Percentiles rank a stretch among this genome's conserved stretches.
These are phyloP conservation scores for Ovis aries DNA, from an alignment of 2,113 vertebrate genomes.

Conservation along the genomic window DNA sequence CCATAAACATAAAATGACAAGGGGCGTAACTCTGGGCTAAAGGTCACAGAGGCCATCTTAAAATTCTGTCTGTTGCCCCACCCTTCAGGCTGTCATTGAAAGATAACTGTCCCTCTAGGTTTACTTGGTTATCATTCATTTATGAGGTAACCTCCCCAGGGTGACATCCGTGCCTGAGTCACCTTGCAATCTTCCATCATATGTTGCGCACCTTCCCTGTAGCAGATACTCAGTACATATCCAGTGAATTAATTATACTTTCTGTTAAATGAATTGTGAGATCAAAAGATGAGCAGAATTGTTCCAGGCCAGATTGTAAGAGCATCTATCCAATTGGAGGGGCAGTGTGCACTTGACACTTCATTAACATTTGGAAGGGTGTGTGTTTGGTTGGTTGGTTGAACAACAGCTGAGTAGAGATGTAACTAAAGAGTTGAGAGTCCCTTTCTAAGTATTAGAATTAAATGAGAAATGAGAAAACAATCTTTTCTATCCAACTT, in stretches of 20 bases:
- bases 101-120: background rate
- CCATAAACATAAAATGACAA: background rate
- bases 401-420: background rate
- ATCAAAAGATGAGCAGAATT: background rate
- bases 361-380: background rate
- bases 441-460: background rate
- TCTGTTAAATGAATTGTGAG: constrained; percentile 7
- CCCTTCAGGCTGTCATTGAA: background rate
- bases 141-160: background rate
- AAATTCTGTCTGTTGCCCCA: background rate
- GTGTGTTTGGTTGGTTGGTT: background rate
- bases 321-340: background rate
- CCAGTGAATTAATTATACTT: background rate
- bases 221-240: background rate
- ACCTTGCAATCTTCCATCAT: background rate
- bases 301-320: background rate
- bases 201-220: background rate
- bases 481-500: background rate
- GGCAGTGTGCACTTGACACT: background rate
- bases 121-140: background rate
- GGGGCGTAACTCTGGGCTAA: background rate
- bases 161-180: background rate
- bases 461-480: constrained; percentile 3
- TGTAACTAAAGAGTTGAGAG: background rate
- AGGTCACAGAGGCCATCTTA: background rate